Percentiles rank a stretch among this genome's conserved stretches.
These are phyloP conservation scores for Archocentrus centrarchus DNA, from an alignment of 2,113 vertebrate genomes.

Conservation along the genomic window DNA sequence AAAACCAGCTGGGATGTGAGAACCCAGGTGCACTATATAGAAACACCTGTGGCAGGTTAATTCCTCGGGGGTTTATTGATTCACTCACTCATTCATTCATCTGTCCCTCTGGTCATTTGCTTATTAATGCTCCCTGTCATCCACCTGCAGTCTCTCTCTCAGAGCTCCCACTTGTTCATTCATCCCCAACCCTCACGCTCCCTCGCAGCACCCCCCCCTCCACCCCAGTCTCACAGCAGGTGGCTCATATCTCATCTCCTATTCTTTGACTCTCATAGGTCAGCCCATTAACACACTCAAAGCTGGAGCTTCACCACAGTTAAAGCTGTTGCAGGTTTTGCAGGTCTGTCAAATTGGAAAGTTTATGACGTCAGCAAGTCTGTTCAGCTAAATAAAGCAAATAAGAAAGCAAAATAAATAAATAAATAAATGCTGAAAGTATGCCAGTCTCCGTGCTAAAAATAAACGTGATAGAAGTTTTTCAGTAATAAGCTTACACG, in stretches of 20 bases:
- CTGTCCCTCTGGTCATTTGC: constrained; percentile 25
- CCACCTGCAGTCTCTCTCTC: constrained; percentile 40
- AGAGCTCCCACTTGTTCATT: constrained; percentile 31
- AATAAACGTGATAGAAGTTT: constrained; percentile 14
- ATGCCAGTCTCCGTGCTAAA: not conserved
- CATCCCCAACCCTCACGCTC: not conserved
- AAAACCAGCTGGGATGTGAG: not conserved
- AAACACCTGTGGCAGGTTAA: constrained; percentile 35
- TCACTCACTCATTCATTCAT: constrained; percentile 27
- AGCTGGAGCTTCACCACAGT: constrained; percentile 14
- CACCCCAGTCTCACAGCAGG: constrained; percentile 23
- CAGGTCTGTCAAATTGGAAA: not conserved
- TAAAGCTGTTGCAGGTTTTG: not conserved
- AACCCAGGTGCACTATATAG: constrained; percentile 28
- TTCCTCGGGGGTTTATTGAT: constrained; percentile 21
- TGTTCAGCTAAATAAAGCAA: not conserved
- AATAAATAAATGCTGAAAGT: not conserved
- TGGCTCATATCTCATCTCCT: constrained; percentile 46
- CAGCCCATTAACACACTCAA: constrained; percentile 35
- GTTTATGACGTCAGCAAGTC: not conserved
- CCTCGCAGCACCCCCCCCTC: not conserved
- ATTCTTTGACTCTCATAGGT: constrained; percentile 37
- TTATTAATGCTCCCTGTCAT: constrained; percentile 39
- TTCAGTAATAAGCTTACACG: not conserved
- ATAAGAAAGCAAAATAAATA: not conserved